Percentiles rank a stretch among this genome's conserved stretches.
These are phyloP conservation scores for Zophobas atratus DNA, from an alignment of 1,140 invertebrate species.

Conservation along the genomic window DNA sequence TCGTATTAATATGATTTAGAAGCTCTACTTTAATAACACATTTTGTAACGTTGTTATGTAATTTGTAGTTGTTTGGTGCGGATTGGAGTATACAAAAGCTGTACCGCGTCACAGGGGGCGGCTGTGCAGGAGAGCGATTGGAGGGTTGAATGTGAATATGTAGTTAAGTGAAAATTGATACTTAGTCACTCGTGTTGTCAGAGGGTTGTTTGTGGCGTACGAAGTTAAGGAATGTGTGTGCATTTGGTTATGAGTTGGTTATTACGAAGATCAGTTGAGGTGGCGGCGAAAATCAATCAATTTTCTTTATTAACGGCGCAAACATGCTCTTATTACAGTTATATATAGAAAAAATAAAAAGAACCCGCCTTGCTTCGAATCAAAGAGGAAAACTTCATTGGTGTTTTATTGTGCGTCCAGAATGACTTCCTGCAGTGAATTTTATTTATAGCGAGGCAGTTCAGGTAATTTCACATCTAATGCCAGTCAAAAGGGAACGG, in stretches of 20 bases:
- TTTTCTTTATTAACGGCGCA: too few species aligned
- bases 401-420: too few species aligned
- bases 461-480: background rate
- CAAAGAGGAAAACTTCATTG: too few species aligned
- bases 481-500: background rate
- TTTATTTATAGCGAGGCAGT: background rate
- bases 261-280: too few species aligned
- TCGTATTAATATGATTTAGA: constrained; percentile 42
- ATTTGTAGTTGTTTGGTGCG: constrained; percentile 37
- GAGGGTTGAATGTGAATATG: constrained; percentile 12
- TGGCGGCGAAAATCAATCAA: too few species aligned
- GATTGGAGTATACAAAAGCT: constrained; percentile 4
- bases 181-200: background rate
- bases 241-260: too few species aligned
- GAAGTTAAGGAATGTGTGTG: too few species aligned
- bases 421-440: too few species aligned
- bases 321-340: too few species aligned
- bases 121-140: background rate
- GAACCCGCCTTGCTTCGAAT: too few species aligned
- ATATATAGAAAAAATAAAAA: too few species aligned
- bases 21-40: constrained; percentile 32
- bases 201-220: too few species aligned
- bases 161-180: constrained; percentile 1
- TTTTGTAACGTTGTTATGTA: constrained; percentile 29
- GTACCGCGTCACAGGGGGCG: background rate